Evolutionary conservation across 2,888 invertebrate species (phyloP), one percentile per base, ranked within the genome.

Genomic region (Linhomoeus sp.): DNA sequence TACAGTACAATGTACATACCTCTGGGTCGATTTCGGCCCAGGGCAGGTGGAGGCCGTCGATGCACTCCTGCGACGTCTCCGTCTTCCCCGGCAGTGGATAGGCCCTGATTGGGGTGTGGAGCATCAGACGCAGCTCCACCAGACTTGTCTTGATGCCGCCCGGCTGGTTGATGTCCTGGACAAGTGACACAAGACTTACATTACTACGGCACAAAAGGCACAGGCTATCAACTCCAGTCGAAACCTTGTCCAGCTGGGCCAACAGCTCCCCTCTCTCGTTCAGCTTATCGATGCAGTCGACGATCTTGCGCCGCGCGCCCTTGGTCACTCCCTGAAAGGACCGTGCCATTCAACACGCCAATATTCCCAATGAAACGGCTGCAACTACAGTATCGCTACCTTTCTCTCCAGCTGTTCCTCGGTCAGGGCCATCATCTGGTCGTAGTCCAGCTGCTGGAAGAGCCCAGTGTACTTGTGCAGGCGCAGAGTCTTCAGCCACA

Each of bases 381-480:
- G n/a, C n/a, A n/a, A n/a, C n/a, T n/a, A n/a, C n/a, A n/a, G n/a
- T n/a, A n/a, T n/a, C n/a, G 22, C 2, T 15, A 69, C 70, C 61
- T 64, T 67, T 25, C 63, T 56, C 55, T 72, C 71, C 51, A 94
- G 72, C 65, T 80, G 79, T 46, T 84, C 80, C 56, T 92, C 92
- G 24, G 79, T 80, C 51, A 94, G 74, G 43, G 76, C 74, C 69
- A 94, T 71, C 87, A 94, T 90, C 64, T 90, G 82, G 35, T 86
- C 85, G 61, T 90, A 92, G 23, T 78, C 79, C 67, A 92, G 75
- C 56, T 82, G 80, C 45, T 84, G 79, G 66, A 94, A 90, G 44
- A 94, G 73, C 72, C 81, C 81, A 63, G 86, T 79, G 67, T 94
- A 94, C 69, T 94, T 94, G 71, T 94, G 94, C 51, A 94, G 74